Evolutionary conservation across 30 jellyfish, hydroid and myxozoan species (phyloP), one percentile per base, ranked within the genome.

Genomic region (Aurelia aurita complex sp. Pacific): DNA sequence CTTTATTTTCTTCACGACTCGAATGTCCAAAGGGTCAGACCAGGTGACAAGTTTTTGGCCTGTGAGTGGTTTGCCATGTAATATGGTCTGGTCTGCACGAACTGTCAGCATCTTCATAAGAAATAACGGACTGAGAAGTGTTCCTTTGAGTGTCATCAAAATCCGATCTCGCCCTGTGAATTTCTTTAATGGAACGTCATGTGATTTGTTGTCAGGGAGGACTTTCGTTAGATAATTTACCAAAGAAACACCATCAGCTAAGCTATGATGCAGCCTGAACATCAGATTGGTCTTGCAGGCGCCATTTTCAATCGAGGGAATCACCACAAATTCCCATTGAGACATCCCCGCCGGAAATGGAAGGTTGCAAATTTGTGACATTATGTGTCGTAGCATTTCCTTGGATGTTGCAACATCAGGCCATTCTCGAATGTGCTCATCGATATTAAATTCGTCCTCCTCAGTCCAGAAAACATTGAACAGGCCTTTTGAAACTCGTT

Each of bases 241-340:
- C 68, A 92, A 66, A 11, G 98, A 82, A 23, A 87, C 85, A 1
- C 98, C 98, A 80, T 92, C 98, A 3, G 98, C 96, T 46, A 92
- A 53, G 72, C 96, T 70, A 80, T 92, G 98, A 35, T 89, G 77
- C 64, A 76, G 23, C 6, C 98, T 79, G 60, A 92, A 76, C 82
- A 85, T 62, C 17, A 83, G 82, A 38, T 91, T 96, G 17, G 98
- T 85, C 60, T 77, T 78, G 9, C 42, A 36, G 73, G 9, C 81
- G 83, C 88, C 97, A 60, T 85, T 42, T 18, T 88, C 80, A 17
- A 79, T 57, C 85, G 83, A 80, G 78, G 97, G 97, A 64, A 91
- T 78, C 59, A 85, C 54, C 60, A 91, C 81, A 57, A 91, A 74
- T 62, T 91, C 97, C 97, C 97, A 91, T 32, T 83, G 96, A 68